These are phyloP conservation scores for Hypolimnas misippus DNA, from an alignment of 2,888 invertebrate species.

Conservation along the genomic window DNA sequence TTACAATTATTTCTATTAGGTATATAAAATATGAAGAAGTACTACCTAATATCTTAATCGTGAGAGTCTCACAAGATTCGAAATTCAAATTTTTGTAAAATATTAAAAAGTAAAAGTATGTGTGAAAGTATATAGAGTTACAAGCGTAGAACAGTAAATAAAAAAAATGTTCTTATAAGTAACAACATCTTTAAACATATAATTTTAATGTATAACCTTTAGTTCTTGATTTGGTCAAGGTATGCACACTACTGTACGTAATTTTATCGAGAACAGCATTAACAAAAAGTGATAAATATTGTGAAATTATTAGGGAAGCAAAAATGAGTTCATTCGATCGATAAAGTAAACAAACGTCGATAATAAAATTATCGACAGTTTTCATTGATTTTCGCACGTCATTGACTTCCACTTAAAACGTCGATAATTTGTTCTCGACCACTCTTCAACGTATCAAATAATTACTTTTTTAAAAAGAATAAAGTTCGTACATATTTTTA, in stretches of 20 bases:
- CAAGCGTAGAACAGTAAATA: too few relatives aligned
- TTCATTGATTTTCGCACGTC: slow-evolving; percentile 36
- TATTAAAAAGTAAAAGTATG: too few relatives aligned
- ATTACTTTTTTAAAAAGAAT: not conserved
- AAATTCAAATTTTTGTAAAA: too few relatives aligned
- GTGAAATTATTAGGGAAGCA: not conserved
- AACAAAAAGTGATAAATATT: not conserved
- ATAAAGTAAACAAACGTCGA: slow-evolving; percentile 13
- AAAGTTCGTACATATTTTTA: not conserved
- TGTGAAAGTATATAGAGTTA: too few relatives aligned
- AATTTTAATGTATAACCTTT: too few relatives aligned
- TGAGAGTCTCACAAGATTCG: too few relatives aligned
- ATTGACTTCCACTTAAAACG: slow-evolving; percentile 39
- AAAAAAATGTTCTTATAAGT: too few relatives aligned
- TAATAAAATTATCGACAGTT: slow-evolving; percentile 31
- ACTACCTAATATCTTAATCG: too few relatives aligned
- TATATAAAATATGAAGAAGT: too few relatives aligned
- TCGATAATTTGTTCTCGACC: slow-evolving; percentile 32
- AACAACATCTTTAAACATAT: too few relatives aligned
- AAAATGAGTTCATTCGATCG: not conserved
- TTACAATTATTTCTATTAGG: too few relatives aligned
- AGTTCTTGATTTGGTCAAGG: too few relatives aligned
- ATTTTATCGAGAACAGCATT: not conserved
- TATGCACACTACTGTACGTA: not conserved
- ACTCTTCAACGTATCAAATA: slow-evolving; percentile 7